These are phyloP conservation scores for Coelinius sp. DNA, from an alignment of 2,888 invertebrate genomes.

Conservation along the genomic window DNA sequence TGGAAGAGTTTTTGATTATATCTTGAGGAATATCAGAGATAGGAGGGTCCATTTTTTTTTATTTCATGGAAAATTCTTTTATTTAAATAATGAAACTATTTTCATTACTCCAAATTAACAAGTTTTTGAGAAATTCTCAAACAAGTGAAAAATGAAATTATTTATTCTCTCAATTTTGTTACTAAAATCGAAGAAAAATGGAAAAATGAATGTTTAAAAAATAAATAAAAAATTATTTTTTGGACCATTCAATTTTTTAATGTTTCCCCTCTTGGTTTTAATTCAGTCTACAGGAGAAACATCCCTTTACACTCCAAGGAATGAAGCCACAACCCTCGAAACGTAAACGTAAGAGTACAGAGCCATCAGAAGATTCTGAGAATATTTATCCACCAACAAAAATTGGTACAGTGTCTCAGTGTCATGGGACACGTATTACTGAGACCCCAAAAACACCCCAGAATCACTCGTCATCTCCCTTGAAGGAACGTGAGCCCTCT, in stretches of 20 bases:
- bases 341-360: slow-evolving; percentile 64
- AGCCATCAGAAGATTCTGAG: slow-evolving; percentile 65
- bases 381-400: slow-evolving; percentile 68
- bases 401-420: slow-evolving; percentile 56
- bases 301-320: slow-evolving; percentile 57
- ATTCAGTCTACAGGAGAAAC: slow-evolving; percentile 65
- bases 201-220: neutral
- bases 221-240: no score
- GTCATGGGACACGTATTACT: slow-evolving; percentile 51
- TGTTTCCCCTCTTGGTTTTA: neutral
- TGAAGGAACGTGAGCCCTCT: slow-evolving; percentile 64
- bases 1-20: neutral
- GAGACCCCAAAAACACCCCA: slow-evolving; percentile 57
- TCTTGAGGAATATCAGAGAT: neutral
- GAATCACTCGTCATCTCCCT: slow-evolving; percentile 56
- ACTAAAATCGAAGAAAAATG: no score
- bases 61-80: neutral
- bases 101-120: neutral
- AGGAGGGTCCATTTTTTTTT: neutral
- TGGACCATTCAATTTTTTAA: neutral
- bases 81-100: neutral
- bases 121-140: neutral
- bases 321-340: slow-evolving; percentile 60
- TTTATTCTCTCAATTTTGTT: neutral
- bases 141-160: neutral